phyloP scores from a whole-genome alignment of 2,888 invertebrate genomes.

The Rhopalosiphum nymphaeae region DNA sequence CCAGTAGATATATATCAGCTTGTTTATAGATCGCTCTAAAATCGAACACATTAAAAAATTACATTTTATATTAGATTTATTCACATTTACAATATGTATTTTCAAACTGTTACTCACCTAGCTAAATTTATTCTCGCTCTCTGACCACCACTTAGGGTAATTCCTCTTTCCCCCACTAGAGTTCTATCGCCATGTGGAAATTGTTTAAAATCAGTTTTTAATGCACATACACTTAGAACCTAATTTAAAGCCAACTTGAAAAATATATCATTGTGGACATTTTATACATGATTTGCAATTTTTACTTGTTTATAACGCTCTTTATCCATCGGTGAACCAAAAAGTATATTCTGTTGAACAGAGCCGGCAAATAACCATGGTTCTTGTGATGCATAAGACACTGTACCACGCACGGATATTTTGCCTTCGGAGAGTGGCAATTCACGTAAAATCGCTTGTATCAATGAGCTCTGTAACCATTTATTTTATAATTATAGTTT shows the following conservation, averaged over 20 bases:
- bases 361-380: constrained; percentile 89
- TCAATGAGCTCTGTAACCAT: constrained; percentile 74
- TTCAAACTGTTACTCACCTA: constrained; percentile 68
- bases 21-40: constrained; percentile 73
- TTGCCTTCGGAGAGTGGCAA: constrained; percentile 78
- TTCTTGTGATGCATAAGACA: constrained; percentile 87
- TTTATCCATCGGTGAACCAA: constrained; percentile 83
- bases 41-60: constrained; percentile 67
- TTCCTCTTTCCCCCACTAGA: constrained; percentile 77
- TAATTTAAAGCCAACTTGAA: constrained; percentile 69
- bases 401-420: constrained; percentile 78
- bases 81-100: not conserved
- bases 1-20: constrained; percentile 74
- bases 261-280: not conserved
- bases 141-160: not conserved
- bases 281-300: not conserved
- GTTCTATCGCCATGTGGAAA: constrained; percentile 87
- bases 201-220: constrained; percentile 80
- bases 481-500: not conserved
- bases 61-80: no score
- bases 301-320: constrained; percentile 77
- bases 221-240: constrained; percentile 79
- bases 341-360: constrained; percentile 92
- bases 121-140: constrained; percentile 76
- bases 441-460: constrained; percentile 83